A percentile compares a stretch with the other conserved stretches of the same genome.
phyloP scores from a whole-genome alignment of 2,797 vertebrate species.

The Xiphophorus birchmanni region DNA sequence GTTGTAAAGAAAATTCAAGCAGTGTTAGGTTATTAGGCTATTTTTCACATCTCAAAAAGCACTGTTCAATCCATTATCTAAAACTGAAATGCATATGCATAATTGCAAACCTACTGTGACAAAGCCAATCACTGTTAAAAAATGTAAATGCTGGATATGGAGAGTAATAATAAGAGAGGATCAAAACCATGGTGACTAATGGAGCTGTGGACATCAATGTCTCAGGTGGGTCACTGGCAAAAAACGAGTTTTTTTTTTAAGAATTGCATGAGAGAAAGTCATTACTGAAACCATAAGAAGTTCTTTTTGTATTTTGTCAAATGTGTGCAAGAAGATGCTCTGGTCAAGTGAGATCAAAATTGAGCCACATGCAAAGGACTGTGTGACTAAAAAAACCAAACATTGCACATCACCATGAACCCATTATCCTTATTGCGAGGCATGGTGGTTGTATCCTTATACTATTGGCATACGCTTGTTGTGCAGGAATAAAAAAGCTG shows the following conservation, averaged over 20 bases:
- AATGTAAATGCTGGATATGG: not conserved
- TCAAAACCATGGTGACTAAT: not conserved
- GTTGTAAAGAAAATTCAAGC: not conserved
- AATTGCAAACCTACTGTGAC: not conserved
- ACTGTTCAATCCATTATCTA: not conserved
- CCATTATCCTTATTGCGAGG: not conserved
- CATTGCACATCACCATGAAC: not conserved
- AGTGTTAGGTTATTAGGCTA: not conserved
- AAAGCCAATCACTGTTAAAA: not conserved
- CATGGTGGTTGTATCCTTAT: not conserved
- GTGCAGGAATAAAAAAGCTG: not conserved
- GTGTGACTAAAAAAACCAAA: no score
- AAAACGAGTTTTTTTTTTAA: not conserved
- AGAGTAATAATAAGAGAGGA: not conserved
- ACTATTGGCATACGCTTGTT: not conserved
- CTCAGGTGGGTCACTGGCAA: not conserved
- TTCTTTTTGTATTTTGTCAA: not conserved
- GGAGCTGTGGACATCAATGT: not conserved
- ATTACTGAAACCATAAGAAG: not conserved
- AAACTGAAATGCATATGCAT: not conserved
- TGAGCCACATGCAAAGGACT: no score
- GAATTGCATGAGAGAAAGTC: not conserved
- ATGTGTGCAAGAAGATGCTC: not conserved
- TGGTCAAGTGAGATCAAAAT: no score
- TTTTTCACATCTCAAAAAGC: not conserved